Base-by-base conservation (phyloP, 2,888 invertebrate genomes). In the Hoplodrina blanda region DNA sequence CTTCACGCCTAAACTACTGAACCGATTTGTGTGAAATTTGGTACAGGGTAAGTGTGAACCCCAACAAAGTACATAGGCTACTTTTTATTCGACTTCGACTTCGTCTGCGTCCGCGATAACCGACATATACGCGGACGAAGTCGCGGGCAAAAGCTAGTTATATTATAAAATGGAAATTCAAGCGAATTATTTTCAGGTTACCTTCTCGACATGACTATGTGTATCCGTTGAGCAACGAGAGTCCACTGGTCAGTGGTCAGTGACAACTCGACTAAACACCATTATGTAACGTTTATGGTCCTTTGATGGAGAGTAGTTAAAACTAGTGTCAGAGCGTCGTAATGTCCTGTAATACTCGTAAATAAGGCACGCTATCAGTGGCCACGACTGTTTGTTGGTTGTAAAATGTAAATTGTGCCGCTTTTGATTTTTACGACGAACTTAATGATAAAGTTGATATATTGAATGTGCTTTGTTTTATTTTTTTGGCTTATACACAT, bases 311-410 rank as follows among this genome's bases (percentile, higher is more conserved):
- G 15, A 25, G 55, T 52, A 25, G 46, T 79, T 15, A 73, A 78
- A 73, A 52, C n/a, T 17, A 10, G 56, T 49, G 52, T 63, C 3
- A 41, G n/a, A 33, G 56, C 41, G 3, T 46, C 30, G 49, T 41
- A 10, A 49, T 25, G 56, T 79, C n/a, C 20, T 73, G 30, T 15
- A 62, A 53, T 11, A 56, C 80, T 74, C 80, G 75, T 74, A 63
- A 74, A 79, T 73, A 57, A 17, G n/a, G 56, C 19, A 0, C 17
- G 41, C 44, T 54, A 79, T 79, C 75, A 20, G 37, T 2, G 13
- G 8, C 4, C 20, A 30, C 13, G 62, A 57, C 64, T 49, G 63
- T 57, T 53, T 74, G 80, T 74, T 25, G 41, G 57, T 17, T n/a
- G 25, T 63, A 62, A 74, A 74, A 79, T n/a, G 73, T 62, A 33